These are phyloP conservation scores for Zelostemma sp. DNA, from an alignment of 1,140 invertebrate genomes.

Conservation along the genomic window DNA sequence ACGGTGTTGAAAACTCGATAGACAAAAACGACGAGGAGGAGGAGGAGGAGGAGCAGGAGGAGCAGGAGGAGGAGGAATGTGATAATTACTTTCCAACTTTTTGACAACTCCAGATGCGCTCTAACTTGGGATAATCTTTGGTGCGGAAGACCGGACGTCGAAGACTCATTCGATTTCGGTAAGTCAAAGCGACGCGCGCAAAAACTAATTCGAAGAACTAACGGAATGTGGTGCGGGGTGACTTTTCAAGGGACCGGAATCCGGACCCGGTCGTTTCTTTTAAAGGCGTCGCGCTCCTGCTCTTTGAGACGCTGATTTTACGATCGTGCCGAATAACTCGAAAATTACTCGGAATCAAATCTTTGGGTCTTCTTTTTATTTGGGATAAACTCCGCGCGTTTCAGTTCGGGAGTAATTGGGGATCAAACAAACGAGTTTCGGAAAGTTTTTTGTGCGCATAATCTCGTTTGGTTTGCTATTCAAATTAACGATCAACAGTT, in stretches of 20 bases:
- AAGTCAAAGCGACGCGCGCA: not conserved
- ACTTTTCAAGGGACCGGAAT: not conserved
- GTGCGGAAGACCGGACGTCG: not conserved
- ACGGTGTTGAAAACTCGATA: conserved; percentile 3
- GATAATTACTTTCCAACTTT: not conserved
- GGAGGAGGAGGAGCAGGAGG: not conserved
- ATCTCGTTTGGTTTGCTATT: too few relatives aligned
- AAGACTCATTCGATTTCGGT: not conserved
- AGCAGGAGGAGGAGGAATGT: too few relatives aligned
- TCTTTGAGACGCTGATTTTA: not conserved
- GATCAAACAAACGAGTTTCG: not conserved
- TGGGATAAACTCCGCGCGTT: too few relatives aligned
- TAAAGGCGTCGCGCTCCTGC: too few relatives aligned
- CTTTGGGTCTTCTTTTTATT: too few relatives aligned
- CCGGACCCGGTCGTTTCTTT: not conserved
- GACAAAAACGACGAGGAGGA: not conserved
- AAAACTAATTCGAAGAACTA: not conserved
- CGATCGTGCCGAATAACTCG: not conserved
- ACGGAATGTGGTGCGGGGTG: not conserved
- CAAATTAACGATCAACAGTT: too few relatives aligned
- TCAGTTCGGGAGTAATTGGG: too few relatives aligned
- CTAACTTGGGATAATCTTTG: not conserved
- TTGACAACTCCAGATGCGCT: not conserved
- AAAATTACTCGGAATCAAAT: not conserved
- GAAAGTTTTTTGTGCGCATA: not conserved